Base-by-base conservation (phyloP, 2,888 invertebrate genomes). In the Fragum fragum region DNA sequence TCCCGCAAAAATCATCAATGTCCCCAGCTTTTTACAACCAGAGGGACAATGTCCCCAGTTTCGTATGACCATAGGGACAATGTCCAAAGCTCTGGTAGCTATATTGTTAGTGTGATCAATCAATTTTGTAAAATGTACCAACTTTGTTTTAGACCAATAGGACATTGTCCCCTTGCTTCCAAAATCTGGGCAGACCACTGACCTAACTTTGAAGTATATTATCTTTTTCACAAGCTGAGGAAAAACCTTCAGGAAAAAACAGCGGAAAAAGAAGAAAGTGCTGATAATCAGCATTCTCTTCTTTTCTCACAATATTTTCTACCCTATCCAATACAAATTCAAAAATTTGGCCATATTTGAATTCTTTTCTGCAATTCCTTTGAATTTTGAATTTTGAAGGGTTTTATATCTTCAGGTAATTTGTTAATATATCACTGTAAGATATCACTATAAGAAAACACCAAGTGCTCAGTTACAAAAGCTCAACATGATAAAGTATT, bases 211-310 rank as follows among this genome's bases (percentile, higher is more conserved):
- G n/a, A n/a, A n/a, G n/a, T n/a, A n/a, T n/a, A n/a, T n/a, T n/a
- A n/a, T n/a, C n/a, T n/a, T n/a, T n/a, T n/a, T n/a, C n/a, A n/a
- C n/a, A n/a, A n/a, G n/a, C n/a, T n/a, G n/a, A n/a, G n/a, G n/a
- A 16, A 11, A 42, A 11, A n/a, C n/a, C n/a, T n/a, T n/a, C n/a
- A n/a, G n/a, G 59, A 59, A 59, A 59, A 26, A 7, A 59, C 7
- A 26, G 59, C 7, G 59, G 18, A 23, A 59, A 59, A 59, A 59
- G 59, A 7, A 59, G 59, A 59, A 59, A 59, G 6, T 59, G 59
- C 59, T 26, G 11, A 7, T 59, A 26, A n/a, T 59, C 11, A 26
- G 53, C 53, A 53, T 6, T 53, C 18, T 53, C 53, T 53, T 53
- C 53, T 53, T 55, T 55, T 55, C n/a, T 23, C 6, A n/a, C 55